These are phyloP conservation scores for Tragelaphus strepsiceros DNA, from an alignment of 2,113 vertebrate species.

Conservation along the genomic window DNA sequence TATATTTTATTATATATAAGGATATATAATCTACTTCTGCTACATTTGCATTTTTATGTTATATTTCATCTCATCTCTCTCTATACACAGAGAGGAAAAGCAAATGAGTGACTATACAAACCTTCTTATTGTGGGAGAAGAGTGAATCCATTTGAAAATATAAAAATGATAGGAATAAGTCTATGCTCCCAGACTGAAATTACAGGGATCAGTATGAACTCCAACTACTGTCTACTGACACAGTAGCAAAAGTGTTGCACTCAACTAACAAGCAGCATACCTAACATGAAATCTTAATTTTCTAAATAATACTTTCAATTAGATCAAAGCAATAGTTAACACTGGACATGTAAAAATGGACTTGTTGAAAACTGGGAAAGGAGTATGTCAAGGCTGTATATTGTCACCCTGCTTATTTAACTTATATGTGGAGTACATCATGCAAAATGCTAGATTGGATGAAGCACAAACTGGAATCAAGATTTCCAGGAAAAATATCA, in stretches of 20 bases:
- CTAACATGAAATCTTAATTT: background rate
- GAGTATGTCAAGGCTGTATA: background rate
- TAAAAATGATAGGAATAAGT: background rate
- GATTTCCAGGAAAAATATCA: background rate
- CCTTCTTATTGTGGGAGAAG: background rate
- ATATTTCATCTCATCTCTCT: background rate
- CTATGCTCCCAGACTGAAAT: background rate
- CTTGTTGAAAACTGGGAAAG: too few relatives aligned
- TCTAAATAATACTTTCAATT: background rate
- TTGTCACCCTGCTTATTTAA: background rate
- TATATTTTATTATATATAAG: background rate
- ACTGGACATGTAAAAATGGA: too few relatives aligned
- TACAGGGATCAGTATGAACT: background rate
- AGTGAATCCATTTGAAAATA: background rate
- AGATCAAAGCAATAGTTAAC: too few relatives aligned
- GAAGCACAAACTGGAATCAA: background rate
- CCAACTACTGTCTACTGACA: background rate
- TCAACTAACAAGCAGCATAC: background rate
- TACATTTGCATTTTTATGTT: background rate
- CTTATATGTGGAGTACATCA: background rate
- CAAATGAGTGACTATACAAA: background rate
- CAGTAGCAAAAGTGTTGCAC: background rate
- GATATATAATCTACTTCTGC: background rate
- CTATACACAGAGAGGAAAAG: background rate
- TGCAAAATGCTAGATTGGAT: background rate